These are phyloP conservation scores for Luscinia megarhynchos DNA, from an alignment of 2,797 vertebrate genomes.

Conservation along the genomic window DNA sequence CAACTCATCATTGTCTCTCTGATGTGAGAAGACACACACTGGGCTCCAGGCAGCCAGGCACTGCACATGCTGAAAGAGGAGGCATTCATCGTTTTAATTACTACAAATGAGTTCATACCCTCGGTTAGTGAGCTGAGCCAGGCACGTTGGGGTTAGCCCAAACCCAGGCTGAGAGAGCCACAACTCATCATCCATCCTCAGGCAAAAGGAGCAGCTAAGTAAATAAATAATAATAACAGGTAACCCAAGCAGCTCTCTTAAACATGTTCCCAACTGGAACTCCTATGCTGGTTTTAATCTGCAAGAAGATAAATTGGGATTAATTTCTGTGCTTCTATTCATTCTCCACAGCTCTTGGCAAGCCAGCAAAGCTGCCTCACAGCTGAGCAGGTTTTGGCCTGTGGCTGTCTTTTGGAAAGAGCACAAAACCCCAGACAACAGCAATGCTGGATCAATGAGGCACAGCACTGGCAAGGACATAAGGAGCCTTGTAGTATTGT, in stretches of 20 bases:
- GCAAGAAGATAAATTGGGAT: neutral
- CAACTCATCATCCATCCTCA: neutral
- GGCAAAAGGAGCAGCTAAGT: neutral
- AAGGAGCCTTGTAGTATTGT: neutral
- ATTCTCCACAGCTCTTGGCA: neutral
- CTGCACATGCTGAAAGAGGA: neutral
- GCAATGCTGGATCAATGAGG: neutral
- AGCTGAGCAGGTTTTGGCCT: neutral
- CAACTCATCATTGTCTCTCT: neutral
- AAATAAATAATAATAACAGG: neutral
- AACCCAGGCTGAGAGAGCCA: neutral
- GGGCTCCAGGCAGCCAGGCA: neutral
- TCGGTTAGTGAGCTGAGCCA: constrained; percentile 6
- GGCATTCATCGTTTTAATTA: constrained; percentile 8
- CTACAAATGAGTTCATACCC: neutral
- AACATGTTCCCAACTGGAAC: neutral
- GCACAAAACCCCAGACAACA: neutral
- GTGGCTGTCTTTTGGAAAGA: neutral
- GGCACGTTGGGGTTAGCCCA: neutral
- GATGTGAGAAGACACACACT: neutral
- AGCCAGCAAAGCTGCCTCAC: neutral
- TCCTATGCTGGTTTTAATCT: neutral
- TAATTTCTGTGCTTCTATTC: neutral
- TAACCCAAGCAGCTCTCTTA: neutral
- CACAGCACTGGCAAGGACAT: neutral